A percentile compares a stretch with the other conserved stretches of the same genome.
phyloP scores from a whole-genome alignment of 1,140 invertebrate genomes.

The Lerema accius region DNA sequence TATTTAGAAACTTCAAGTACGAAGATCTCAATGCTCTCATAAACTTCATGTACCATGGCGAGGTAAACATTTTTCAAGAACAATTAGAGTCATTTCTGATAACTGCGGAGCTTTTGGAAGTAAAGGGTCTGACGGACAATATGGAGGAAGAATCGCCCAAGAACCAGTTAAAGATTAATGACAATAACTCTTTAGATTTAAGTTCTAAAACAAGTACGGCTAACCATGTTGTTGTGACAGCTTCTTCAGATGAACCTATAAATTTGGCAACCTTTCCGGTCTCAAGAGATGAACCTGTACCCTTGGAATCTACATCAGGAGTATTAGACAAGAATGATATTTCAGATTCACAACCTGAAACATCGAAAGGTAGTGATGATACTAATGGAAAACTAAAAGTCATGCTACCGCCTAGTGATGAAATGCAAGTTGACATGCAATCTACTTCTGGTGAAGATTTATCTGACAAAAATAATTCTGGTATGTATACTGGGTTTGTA shows the following conservation, averaged over 20 bases:
- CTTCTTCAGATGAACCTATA: slow-evolving; percentile 67
- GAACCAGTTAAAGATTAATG: slow-evolving; percentile 61
- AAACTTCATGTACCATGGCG: slow-evolving; percentile 94
- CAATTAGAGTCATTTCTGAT: slow-evolving; percentile 93
- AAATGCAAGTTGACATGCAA: slow-evolving; percentile 74
- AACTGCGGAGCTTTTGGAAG: slow-evolving; percentile 93
- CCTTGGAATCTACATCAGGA: slow-evolving; percentile 43
- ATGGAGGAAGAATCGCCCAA: slow-evolving; percentile 71
- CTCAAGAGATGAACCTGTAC: slow-evolving; percentile 65
- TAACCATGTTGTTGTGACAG: slow-evolving; percentile 54
- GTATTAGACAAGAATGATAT: slow-evolving; percentile 48
- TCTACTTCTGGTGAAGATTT: slow-evolving; percentile 69
- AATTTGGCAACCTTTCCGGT: slow-evolving; percentile 68
- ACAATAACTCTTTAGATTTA: slow-evolving; percentile 69
- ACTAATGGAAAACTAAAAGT: slow-evolving; percentile 43
- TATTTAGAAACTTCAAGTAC: slow-evolving; percentile 92
- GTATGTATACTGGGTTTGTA: slow-evolving; percentile 44
- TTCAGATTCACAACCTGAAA: slow-evolving; percentile 50
- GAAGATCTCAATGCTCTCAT: slow-evolving; percentile 91
- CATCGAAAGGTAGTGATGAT: slow-evolving; percentile 47
- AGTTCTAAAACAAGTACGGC: slow-evolving; percentile 66
- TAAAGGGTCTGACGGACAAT: slow-evolving; percentile 91
- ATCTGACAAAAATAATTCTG: slow-evolving; percentile 70
- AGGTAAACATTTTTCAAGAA: slow-evolving; percentile 95
- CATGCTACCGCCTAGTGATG: slow-evolving; percentile 49